phyloP scores from a whole-genome alignment of 2,888 invertebrate species.

The Eupelmus urozonus region DNA sequence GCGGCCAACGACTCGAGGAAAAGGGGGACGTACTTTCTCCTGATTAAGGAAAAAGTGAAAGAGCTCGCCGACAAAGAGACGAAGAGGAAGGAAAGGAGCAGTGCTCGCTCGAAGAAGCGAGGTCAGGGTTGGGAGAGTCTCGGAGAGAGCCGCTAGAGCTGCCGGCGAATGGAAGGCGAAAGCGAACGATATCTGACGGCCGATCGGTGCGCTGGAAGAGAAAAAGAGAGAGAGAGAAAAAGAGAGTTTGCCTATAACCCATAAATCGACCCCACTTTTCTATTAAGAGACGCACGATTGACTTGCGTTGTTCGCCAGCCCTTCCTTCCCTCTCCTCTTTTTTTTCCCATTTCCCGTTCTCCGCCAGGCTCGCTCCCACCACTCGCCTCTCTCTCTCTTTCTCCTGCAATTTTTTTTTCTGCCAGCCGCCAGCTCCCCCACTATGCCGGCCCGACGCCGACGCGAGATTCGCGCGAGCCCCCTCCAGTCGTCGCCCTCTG shows the following conservation, averaged over 20 bases:
- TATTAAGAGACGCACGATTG: conserved; percentile 77
- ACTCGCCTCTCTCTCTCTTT: conserved; percentile 9
- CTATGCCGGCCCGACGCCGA: too few relatives aligned
- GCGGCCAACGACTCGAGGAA: background rate
- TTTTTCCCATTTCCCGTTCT: background rate
- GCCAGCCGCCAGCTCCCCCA: background rate
- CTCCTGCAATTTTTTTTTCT: background rate
- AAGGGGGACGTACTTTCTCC: conserved; percentile 21
- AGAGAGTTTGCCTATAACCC: conserved; percentile 76
- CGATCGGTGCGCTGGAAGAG: conserved; percentile 5
- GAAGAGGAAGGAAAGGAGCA: background rate
- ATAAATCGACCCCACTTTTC: conserved; percentile 77
- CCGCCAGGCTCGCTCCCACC: background rate
- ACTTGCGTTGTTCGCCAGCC: conserved; percentile 75
- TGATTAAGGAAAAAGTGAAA: conserved; percentile 39
- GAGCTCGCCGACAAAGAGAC: conserved; percentile 2
- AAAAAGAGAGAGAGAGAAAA: conserved; percentile 55
- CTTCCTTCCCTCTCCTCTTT: conserved; percentile 48
- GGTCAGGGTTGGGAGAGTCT: conserved; percentile 64
- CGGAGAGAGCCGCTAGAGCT: conserved; percentile 4
- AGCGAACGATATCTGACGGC: conserved; percentile 29
- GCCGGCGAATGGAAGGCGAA: conserved; percentile 60
- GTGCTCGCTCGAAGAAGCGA: conserved; percentile 43
- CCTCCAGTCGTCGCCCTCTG: conserved; percentile 31
- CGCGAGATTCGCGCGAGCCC: conserved; percentile 26